Conservation (phyloP, 2,113 vertebrate genomes). For the Campylomormyrus numenius region DNA sequence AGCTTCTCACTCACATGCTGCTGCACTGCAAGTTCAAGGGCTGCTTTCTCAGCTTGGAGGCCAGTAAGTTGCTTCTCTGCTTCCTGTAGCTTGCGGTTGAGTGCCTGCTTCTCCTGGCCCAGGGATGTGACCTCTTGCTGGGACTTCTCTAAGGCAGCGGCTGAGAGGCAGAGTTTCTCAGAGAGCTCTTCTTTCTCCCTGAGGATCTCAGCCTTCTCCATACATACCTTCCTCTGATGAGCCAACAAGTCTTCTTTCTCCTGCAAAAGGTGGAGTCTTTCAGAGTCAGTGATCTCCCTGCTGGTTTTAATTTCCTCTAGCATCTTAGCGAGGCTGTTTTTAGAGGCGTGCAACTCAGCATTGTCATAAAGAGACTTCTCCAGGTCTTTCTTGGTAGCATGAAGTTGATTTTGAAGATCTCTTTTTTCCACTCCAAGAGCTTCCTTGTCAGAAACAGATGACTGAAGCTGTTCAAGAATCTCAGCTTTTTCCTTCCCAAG, state of each 20-base stretch:
- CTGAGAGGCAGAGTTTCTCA: slow-evolving; percentile 50
- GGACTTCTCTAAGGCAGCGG: slow-evolving; percentile 44
- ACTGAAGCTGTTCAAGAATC: slow-evolving; percentile 51
- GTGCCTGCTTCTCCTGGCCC: slow-evolving; percentile 61
- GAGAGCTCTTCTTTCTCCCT: slow-evolving; percentile 57
- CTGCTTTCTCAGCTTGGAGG: slow-evolving; percentile 66
- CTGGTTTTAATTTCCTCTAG: slow-evolving; percentile 75
- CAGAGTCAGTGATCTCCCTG: slow-evolving; percentile 63
- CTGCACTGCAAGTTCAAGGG: slow-evolving; percentile 56
- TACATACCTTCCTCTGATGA: slow-evolving; percentile 58
- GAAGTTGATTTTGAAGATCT: slow-evolving; percentile 56
- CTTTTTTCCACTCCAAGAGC: slow-evolving; percentile 40
- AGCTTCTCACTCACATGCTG: slow-evolving; percentile 64
- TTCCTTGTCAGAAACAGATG: slow-evolving; percentile 49
- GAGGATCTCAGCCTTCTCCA: slow-evolving; percentile 67
- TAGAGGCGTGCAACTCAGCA: slow-evolving; percentile 64
- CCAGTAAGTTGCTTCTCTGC: slow-evolving; percentile 58
- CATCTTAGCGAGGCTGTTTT: slow-evolving; percentile 55
- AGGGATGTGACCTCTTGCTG: slow-evolving; percentile 48
- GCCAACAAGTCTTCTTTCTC: slow-evolving; percentile 74
- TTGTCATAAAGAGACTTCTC: slow-evolving; percentile 48
- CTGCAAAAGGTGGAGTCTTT: slow-evolving; percentile 67
- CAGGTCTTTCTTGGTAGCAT: slow-evolving; percentile 49
- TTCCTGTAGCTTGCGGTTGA: slow-evolving; percentile 47
- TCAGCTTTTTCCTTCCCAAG: slow-evolving; percentile 54